A percentile compares a stretch with the other conserved stretches of the same genome.
These are phyloP conservation scores for Bedellia somnulentella DNA, from an alignment of 2,888 invertebrate genomes.

Conservation along the genomic window DNA sequence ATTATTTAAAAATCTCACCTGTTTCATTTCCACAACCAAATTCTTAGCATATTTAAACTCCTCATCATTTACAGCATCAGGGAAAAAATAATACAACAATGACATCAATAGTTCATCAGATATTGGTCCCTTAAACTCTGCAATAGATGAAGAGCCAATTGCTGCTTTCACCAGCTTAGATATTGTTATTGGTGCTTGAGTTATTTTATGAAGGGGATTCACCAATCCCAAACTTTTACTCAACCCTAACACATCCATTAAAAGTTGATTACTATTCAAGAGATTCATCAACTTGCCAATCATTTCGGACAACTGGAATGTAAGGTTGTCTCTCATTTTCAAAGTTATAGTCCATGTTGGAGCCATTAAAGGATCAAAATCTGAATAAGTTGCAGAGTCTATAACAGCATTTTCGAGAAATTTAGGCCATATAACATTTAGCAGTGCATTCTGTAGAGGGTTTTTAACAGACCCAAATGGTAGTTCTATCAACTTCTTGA, in stretches of 20 bases:
- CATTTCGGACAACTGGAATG: slow-evolving; percentile 77
- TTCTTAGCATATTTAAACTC: slow-evolving; percentile 54
- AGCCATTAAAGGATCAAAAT: slow-evolving; percentile 80
- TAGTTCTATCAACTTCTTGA: slow-evolving; percentile 52
- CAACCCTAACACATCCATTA: slow-evolving; percentile 48
- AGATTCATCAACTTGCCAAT: slow-evolving; percentile 72
- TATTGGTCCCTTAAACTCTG: slow-evolving; percentile 74
- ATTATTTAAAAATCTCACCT: no score
- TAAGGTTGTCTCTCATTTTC: slow-evolving; percentile 67
- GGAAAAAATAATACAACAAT: slow-evolving; percentile 82
- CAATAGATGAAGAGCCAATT: slow-evolving; percentile 48
- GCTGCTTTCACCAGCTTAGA: slow-evolving; percentile 59
- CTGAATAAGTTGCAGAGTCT: slow-evolving; percentile 85
- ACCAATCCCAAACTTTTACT: slow-evolving; percentile 48
- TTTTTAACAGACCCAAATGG: slow-evolving; percentile 87
- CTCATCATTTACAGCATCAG: slow-evolving; percentile 76
- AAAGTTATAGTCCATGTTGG: slow-evolving; percentile 77
- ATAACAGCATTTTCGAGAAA: slow-evolving; percentile 83
- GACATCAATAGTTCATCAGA: slow-evolving; percentile 73
- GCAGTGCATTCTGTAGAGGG: slow-evolving; percentile 74
- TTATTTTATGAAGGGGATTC: slow-evolving; percentile 70
- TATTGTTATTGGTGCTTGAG: slow-evolving; percentile 75
- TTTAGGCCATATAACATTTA: slow-evolving; percentile 86
- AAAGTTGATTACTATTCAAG: slow-evolving; percentile 49
- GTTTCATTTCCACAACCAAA: slow-evolving; percentile 46